Base-by-base conservation (phyloP, 2,797 vertebrate genomes). In the Sciurus vulgaris region DNA sequence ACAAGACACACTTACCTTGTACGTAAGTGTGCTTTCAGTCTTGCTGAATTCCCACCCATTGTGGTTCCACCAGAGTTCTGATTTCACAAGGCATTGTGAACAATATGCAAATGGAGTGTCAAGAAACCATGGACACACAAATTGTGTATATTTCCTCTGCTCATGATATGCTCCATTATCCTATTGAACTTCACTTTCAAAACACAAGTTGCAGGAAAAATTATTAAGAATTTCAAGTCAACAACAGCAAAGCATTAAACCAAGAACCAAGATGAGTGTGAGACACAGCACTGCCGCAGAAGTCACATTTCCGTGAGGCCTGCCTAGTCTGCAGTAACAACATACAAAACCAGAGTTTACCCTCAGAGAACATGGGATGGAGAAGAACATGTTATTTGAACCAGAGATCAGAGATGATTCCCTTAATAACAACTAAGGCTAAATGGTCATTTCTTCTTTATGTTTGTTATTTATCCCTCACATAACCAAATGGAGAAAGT, bases 371-470 rank as follows among this genome's bases (percentile, higher is more conserved):
- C 26, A 41, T 67, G 54, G 54, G 11, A 51, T 89, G 89, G 22
- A 79, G n/a, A 67, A 86, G 69, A 92, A 72, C 9, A 94, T 41
- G 3, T 41, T 92, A 79, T 70, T 49, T 63, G 22, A 95, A 89
- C 22, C 8, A 78, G 26, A 54, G 49, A 56, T 73, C 4, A 14
- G 14, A 72, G 35, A n/a, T 33, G 59, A 26, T 14, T n/a, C 63
- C 79, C 78, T 84, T 56, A 88, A 91, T 83, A 85, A 69, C 79
- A 51, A 76, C 4, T n/a, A 2, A 72, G 9, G 63, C 24, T n/a
- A 85, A 83, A 65, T 59, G 14, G 7, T 33, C 30, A 87, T 3
- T 88, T 74, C 49, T 79, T 70, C 14, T 28, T 89, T 76, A 35
- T 65, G 20, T 79, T 65, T 63, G 5, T 15, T 9, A 30, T 88